Evolutionary conservation across 1,140 invertebrate genomes (phyloP).

Genomic region (Ganaspis sp.): DNA sequence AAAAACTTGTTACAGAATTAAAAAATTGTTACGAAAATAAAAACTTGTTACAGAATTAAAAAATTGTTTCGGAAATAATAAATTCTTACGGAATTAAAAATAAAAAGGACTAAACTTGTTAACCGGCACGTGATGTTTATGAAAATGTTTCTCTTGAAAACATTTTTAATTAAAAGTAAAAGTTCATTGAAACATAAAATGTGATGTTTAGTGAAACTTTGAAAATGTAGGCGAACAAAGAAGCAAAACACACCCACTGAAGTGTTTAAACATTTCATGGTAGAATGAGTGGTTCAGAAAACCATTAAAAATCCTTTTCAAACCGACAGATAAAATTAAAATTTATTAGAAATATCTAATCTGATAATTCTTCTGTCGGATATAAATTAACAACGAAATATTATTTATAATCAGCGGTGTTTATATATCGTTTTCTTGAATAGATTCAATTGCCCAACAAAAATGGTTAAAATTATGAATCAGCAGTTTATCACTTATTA

Average conservation of each 20-base stretch:
- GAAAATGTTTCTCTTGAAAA: no score
- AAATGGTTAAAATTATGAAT: not conserved
- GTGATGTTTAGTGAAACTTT: slow-evolving; percentile 4
- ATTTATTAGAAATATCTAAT: no score
- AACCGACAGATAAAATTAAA: not conserved
- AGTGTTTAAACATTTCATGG: slow-evolving; percentile 26
- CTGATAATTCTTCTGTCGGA: not conserved
- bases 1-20: no score
- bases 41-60: no score
- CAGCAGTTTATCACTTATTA: slow-evolving; percentile 2
- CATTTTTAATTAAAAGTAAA: not conserved
- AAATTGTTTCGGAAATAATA: no score
- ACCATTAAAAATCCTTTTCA: slow-evolving; percentile 17
- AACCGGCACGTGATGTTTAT: no score
- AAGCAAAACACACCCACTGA: slow-evolving; percentile 8
- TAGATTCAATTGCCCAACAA: not conserved
- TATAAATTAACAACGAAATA: not conserved
- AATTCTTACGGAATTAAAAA: no score
- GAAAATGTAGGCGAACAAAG: slow-evolving; percentile 15
- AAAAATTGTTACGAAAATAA: no score
- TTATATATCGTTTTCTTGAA: not conserved
- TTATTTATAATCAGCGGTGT: not conserved
- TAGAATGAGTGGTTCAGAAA: slow-evolving; percentile 14
- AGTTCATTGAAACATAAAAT: not conserved
- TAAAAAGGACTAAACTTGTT: no score